Evolutionary conservation across 2,113 vertebrate species (phyloP).

Genomic region (Notechis scutatus): DNA sequence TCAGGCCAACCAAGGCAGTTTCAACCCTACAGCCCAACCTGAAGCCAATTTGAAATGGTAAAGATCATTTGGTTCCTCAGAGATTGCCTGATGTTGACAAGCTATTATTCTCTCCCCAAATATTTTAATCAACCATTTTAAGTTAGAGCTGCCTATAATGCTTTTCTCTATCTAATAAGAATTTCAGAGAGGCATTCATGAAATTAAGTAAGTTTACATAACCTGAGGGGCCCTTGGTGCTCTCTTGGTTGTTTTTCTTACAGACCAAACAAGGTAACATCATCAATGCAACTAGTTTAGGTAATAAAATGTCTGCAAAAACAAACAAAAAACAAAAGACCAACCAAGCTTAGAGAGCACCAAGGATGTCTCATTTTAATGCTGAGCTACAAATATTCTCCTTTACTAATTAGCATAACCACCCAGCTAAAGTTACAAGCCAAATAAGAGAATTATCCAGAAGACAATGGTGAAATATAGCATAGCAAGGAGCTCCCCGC

Average conservation of each 20-base stretch:
- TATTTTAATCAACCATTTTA: background rate
- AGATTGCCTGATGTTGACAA: background rate
- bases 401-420: background rate
- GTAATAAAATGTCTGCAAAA: background rate
- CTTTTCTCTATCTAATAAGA: background rate
- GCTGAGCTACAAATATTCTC: background rate
- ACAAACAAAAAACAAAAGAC: no score
- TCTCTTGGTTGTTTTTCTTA: background rate
- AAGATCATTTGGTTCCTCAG: background rate
- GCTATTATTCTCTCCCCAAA: background rate
- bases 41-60: background rate
- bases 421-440: background rate
- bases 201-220: background rate
- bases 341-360: background rate
- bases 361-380: background rate
- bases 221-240: background rate
- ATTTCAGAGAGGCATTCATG: background rate
- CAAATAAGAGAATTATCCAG: background rate
- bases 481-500: background rate
- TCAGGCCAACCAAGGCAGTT: background rate
- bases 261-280: background rate
- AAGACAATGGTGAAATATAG: background rate
- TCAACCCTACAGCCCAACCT: background rate
- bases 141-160: background rate
- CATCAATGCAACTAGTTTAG: background rate